A percentile compares a stretch with the other conserved stretches of the same genome.
phyloP scores from a whole-genome alignment of 2,797 vertebrate genomes.

The Miichthys miiuy region DNA sequence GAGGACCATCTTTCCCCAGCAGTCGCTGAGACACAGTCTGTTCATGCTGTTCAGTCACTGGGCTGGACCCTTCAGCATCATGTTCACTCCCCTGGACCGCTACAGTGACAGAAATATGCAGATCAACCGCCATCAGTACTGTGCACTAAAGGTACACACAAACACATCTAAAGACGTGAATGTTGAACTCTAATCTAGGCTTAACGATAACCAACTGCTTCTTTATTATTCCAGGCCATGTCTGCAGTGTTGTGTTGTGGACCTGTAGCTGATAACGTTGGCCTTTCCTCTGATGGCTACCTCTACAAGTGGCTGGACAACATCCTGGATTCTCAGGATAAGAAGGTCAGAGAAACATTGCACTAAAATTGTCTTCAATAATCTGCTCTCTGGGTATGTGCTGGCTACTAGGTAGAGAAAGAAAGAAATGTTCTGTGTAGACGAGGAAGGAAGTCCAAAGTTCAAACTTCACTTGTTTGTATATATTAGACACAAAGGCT shows the following conservation, averaged over 20 bases:
- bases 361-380: background rate
- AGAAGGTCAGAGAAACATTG: constrained; percentile 88
- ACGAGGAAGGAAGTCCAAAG: background rate
- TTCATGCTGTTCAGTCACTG: constrained; percentile 99
- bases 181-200: background rate
- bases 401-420: background rate
- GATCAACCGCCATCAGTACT: constrained; percentile 99
- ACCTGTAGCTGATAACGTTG: constrained; percentile 98
- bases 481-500: background rate
- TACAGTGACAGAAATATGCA: constrained; percentile 99
- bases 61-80: constrained; percentile 99
- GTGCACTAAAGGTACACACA: constrained; percentile 94
- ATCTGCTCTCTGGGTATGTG: background rate
- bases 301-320: constrained; percentile 99
- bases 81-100: constrained; percentile 99
- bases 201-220: background rate
- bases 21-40: constrained; percentile 97
- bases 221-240: constrained; percentile 89
- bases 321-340: constrained; percentile 99
- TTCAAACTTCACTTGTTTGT: background rate
- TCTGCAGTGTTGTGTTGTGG: constrained; percentile 99
- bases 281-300: constrained; percentile 98
- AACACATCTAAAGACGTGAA: rapidly evolving
- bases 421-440: background rate
- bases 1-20: constrained; percentile 97